Percentiles rank a stretch among this genome's conserved stretches.
Conservation (phyloP, 2,797 vertebrate species). For the Rhinichthys osculus region DNA sequence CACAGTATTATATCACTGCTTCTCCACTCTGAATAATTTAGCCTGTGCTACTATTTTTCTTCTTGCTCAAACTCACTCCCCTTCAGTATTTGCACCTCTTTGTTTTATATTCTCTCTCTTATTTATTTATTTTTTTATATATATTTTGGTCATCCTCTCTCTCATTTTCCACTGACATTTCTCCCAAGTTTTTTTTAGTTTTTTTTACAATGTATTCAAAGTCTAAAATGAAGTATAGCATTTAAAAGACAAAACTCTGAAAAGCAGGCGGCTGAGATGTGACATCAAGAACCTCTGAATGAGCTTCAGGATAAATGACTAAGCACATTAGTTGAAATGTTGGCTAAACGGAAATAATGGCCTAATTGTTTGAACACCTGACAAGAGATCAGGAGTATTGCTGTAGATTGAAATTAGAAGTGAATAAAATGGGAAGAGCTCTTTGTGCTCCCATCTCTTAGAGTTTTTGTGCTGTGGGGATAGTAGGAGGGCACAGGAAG, state of each 20-base stretch:
- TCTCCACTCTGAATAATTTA: slow-evolving; percentile 59
- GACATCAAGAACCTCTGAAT: neutral
- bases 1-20: slow-evolving; percentile 59
- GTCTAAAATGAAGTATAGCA: slow-evolving; percentile 4
- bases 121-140: neutral
- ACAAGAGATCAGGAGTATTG: slow-evolving; percentile 66
- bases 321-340: slow-evolving; percentile 62
- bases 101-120: slow-evolving; percentile 39
- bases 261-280: slow-evolving; percentile 18
- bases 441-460: slow-evolving; percentile 32
- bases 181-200: neutral
- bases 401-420: slow-evolving; percentile 63
- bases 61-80: slow-evolving; percentile 18
- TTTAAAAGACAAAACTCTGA: slow-evolving; percentile 12
- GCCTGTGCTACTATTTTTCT: slow-evolving; percentile 48
- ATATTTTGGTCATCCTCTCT: neutral
- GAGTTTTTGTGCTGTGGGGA: slow-evolving; percentile 37
- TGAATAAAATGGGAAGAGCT: slow-evolving; percentile 22
- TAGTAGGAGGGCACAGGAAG: slow-evolving; percentile 26
- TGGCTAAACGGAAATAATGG: slow-evolving; percentile 60
- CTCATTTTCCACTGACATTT: slow-evolving; percentile 1
- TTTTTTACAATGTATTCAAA: neutral
- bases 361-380: slow-evolving; percentile 70
- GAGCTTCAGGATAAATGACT: slow-evolving; percentile 67
- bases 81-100: slow-evolving; percentile 50